phyloP scores from a whole-genome alignment of 2,113 vertebrate genomes.

The Esox niger region DNA sequence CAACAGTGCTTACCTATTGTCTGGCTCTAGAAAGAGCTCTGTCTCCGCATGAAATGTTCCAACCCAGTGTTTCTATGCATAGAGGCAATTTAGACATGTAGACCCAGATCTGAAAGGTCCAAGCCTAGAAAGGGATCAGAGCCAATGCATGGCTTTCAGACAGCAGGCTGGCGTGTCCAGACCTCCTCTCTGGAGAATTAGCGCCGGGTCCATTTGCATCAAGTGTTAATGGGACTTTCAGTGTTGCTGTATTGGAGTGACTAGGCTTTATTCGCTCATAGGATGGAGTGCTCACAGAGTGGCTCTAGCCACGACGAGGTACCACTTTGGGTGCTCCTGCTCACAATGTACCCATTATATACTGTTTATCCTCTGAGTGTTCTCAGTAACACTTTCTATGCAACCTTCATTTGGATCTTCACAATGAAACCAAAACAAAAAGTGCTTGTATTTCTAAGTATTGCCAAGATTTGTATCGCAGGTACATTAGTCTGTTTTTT shows the following conservation, averaged over 20 bases:
- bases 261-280: constrained; percentile 32
- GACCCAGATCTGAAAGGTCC: not conserved
- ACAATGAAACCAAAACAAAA: constrained; percentile 58
- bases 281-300: constrained; percentile 29
- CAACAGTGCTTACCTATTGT: not conserved
- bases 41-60: constrained; percentile 24
- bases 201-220: constrained; percentile 24
- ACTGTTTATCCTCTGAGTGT: constrained; percentile 39
- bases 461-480: constrained; percentile 68
- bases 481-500: constrained; percentile 52
- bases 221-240: constrained; percentile 32
- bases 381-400: constrained; percentile 72
- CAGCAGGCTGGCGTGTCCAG: constrained; percentile 31
- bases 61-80: not conserved
- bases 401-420: constrained; percentile 71
- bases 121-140: not conserved
- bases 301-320: constrained; percentile 7
- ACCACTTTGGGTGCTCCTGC: constrained; percentile 2
- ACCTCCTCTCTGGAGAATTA: constrained; percentile 31
- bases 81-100: constrained; percentile 24
- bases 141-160: constrained; percentile 25
- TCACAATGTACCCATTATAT: constrained; percentile 5
- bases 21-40: not conserved
- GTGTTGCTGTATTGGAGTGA: constrained; percentile 25
- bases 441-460: constrained; percentile 61